phyloP scores from a whole-genome alignment of 2,113 vertebrate genomes.

The Tautogolabrus adspersus region DNA sequence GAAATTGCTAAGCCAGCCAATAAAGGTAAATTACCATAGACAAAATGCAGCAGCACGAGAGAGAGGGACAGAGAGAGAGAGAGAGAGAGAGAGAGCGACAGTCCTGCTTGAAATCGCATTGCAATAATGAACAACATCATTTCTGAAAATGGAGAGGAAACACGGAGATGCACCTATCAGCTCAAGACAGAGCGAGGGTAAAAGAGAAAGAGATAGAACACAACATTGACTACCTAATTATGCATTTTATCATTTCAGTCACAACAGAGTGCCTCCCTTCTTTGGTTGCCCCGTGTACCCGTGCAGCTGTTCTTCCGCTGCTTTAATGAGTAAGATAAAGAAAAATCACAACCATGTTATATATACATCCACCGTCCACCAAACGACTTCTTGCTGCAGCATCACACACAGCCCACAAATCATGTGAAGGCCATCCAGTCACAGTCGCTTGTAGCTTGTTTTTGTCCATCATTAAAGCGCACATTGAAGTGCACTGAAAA shows the following conservation, averaged over 20 bases:
- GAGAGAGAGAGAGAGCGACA: slow-evolving; percentile 34
- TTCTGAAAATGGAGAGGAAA: slow-evolving; percentile 71
- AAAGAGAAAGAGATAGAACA: slow-evolving; percentile 67
- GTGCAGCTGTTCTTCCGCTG: slow-evolving; percentile 83
- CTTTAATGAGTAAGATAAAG: slow-evolving; percentile 88
- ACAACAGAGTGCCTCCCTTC: slow-evolving; percentile 80
- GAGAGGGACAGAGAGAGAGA: slow-evolving; percentile 34
- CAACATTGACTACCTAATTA: slow-evolving; percentile 81
- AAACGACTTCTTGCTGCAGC: slow-evolving; percentile 63
- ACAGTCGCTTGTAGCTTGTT: slow-evolving; percentile 7
- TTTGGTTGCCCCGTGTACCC: slow-evolving; percentile 76
- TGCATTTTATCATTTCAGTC: slow-evolving; percentile 85
- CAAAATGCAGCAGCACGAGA: slow-evolving; percentile 49
- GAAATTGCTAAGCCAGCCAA: slow-evolving; percentile 78
- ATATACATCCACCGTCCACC: slow-evolving; percentile 76
- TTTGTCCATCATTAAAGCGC: slow-evolving; percentile 21
- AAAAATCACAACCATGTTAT: slow-evolving; percentile 83
- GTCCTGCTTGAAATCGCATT: slow-evolving; percentile 58
- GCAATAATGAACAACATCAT: slow-evolving; percentile 77
- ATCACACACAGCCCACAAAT: slow-evolving; percentile 1
- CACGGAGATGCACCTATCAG: slow-evolving; percentile 70
- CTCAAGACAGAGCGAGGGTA: slow-evolving; percentile 63
- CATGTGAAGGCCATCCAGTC: background rate
- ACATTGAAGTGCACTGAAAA: slow-evolving; percentile 13
- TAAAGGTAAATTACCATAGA: slow-evolving; percentile 79